Evolutionary conservation across 1,140 invertebrate species (phyloP).

Genomic region (Pristionchus pacificus): DNA sequence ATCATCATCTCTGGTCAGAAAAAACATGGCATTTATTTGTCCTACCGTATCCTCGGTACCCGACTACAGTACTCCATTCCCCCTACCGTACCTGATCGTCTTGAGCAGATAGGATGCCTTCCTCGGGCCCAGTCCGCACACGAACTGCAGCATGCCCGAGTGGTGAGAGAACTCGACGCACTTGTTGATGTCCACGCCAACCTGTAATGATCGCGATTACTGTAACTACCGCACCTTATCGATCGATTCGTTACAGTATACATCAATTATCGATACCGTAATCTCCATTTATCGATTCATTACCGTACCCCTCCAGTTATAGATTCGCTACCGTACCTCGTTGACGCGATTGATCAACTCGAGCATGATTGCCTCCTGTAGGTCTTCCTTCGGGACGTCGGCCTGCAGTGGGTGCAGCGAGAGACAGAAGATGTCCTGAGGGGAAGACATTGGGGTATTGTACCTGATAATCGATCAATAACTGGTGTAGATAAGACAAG

Average conservation of each 20-base stretch:
- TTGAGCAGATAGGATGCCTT: constrained; percentile 86
- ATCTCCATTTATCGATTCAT: constrained; percentile 11
- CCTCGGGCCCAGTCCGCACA: constrained; percentile 89
- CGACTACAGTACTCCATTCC: too few species aligned
- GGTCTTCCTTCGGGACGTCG: constrained; percentile 39
- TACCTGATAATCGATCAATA: too few species aligned
- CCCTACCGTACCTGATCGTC: constrained; percentile 29
- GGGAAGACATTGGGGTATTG: too few species aligned
- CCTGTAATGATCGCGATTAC: too few species aligned
- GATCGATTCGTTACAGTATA: too few species aligned
- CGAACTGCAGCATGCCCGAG: constrained; percentile 79
- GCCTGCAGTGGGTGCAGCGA: constrained; percentile 80
- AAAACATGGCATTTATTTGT: too few species aligned
- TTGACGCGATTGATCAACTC: constrained; percentile 55
- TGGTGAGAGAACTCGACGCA: constrained; percentile 79
- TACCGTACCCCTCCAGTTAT: neutral
- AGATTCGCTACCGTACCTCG: too few species aligned
- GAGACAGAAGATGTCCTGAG: constrained; percentile 87
- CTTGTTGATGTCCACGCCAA: constrained; percentile 92
- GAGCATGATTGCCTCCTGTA: constrained; percentile 35
- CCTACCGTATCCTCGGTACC: too few species aligned
- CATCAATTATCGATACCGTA: constrained; percentile 10
- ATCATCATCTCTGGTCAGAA: too few species aligned
- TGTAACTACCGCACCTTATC: too few species aligned
- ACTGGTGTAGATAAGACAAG: too few species aligned